Evolutionary conservation across 2,797 vertebrate species (phyloP).

Genomic region (Spinibarbus caldwelli): DNA sequence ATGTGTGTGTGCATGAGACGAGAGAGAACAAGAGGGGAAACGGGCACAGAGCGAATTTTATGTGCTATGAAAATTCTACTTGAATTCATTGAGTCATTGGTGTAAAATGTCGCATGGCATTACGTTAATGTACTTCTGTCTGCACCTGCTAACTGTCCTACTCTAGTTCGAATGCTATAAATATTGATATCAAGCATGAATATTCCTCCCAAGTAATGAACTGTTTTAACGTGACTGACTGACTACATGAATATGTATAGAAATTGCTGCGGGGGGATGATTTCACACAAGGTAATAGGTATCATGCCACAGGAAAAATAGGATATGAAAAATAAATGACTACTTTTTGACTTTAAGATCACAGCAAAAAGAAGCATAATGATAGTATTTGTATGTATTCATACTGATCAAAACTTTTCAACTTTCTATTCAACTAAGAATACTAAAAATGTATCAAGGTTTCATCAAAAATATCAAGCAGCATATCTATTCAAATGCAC

Average conservation of each 20-base stretch:
- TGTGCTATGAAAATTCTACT: not conserved
- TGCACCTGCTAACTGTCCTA: conserved; percentile 9
- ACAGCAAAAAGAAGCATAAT: conserved; percentile 2
- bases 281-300: conserved; percentile 22
- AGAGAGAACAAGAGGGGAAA: conserved; percentile 44
- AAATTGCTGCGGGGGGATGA: conserved; percentile 14
- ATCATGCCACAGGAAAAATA: conserved; percentile 10
- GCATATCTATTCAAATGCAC: not conserved
- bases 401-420: not conserved
- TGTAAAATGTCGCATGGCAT: not conserved
- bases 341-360: not conserved
- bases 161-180: conserved; percentile 14
- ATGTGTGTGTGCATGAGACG: conserved; percentile 1
- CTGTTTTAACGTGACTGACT: conserved; percentile 36
- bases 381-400: not conserved
- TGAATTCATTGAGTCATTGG: not conserved
- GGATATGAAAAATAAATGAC: not conserved
- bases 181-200: conserved; percentile 45
- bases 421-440: not conserved
- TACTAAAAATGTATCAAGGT: not conserved
- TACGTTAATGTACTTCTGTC: conserved; percentile 12
- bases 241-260: conserved; percentile 46
- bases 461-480: not conserved
- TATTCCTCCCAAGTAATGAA: conserved; percentile 47
- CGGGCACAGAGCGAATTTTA: not conserved